Percentiles rank a stretch among this genome's conserved stretches.
These are phyloP conservation scores for Hyposoter didymator DNA, from an alignment of 2,888 invertebrate species.

Conservation along the genomic window DNA sequence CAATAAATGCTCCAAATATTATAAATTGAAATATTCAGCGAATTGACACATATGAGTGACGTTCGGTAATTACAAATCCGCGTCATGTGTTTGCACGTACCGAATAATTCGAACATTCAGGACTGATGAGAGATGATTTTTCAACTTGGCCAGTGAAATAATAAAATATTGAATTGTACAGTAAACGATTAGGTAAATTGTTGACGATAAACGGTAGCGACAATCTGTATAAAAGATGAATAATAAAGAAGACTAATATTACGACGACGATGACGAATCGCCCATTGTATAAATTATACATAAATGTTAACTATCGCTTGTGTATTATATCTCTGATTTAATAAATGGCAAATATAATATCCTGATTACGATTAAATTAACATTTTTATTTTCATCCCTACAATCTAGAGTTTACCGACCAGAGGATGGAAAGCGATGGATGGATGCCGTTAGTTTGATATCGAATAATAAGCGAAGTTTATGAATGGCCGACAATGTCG, in stretches of 20 bases:
- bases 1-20: not conserved
- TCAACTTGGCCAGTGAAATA: constrained; percentile 25
- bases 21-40: not conserved
- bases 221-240: constrained; percentile 78
- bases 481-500: too few relatives aligned
- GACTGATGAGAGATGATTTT: not conserved
- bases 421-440: not conserved
- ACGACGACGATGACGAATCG: constrained; percentile 67
- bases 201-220: constrained; percentile 72
- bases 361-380: constrained; percentile 44
- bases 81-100: not conserved
- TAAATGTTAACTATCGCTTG: constrained; percentile 83
- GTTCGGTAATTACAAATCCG: not conserved
- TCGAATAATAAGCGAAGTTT: not conserved
- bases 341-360: constrained; percentile 81
- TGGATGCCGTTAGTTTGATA: not conserved
- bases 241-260: constrained; percentile 43
- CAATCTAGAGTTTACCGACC: not conserved
- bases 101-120: not conserved
- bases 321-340: constrained; percentile 83
- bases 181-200: constrained; percentile 74
- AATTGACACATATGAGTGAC: not conserved
- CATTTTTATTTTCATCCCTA: not conserved
- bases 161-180: constrained; percentile 77
- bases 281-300: constrained; percentile 84